phyloP scores from a whole-genome alignment of 2,888 invertebrate genomes.

The Iselma pallidipennis region DNA sequence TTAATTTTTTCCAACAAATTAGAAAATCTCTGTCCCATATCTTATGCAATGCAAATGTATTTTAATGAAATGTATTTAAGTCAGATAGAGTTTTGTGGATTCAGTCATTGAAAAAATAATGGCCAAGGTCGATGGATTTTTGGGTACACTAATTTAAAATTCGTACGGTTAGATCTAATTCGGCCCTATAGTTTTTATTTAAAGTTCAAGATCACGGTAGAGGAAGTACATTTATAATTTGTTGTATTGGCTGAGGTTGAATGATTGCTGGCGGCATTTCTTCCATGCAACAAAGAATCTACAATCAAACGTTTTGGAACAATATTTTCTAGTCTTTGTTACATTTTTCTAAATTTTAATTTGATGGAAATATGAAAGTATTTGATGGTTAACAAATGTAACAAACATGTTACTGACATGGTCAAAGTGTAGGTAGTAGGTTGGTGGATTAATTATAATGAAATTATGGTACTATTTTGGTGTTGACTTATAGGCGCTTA shows the following conservation, averaged over 20 bases:
- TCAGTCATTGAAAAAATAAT: slow-evolving; percentile 17
- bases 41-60: slow-evolving; percentile 17
- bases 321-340: not conserved
- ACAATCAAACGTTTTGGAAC: not conserved
- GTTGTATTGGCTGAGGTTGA: not conserved
- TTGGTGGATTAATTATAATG: slow-evolving; percentile 1
- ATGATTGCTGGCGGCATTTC: not conserved
- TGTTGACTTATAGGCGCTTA: not conserved
- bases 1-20: not conserved
- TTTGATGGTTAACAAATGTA: not conserved
- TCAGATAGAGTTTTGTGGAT: slow-evolving; percentile 6
- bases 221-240: slow-evolving; percentile 5
- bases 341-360: not conserved
- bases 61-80: slow-evolving; percentile 20
- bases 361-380: not conserved
- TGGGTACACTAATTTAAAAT: not conserved
- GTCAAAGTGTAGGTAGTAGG: not conserved
- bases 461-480: not conserved
- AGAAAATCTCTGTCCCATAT: slow-evolving; percentile 13
- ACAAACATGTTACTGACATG: not conserved
- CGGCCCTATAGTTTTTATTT: not conserved
- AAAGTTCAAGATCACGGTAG: slow-evolving; percentile 15
- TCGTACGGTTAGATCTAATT: not conserved
- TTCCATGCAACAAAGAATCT: not conserved
- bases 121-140: slow-evolving; percentile 19